Evolutionary conservation across 2,888 invertebrate genomes (phyloP).

Genomic region (Aphidius colemani): DNA sequence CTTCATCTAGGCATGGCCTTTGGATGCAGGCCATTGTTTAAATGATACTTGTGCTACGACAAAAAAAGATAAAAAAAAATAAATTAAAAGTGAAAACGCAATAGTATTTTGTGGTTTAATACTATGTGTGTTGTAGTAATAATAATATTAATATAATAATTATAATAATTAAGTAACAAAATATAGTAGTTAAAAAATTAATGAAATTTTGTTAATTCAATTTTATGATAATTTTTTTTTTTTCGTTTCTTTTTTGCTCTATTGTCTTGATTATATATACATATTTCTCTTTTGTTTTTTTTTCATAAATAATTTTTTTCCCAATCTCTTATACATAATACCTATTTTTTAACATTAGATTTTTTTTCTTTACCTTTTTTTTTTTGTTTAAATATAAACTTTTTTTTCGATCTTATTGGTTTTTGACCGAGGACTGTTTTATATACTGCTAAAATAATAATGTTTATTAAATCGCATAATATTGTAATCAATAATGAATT

Average conservation of each 20-base stretch:
- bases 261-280: too few relatives aligned
- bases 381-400: too few relatives aligned
- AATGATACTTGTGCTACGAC: slow-evolving; percentile 22
- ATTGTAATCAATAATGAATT: slow-evolving; percentile 44
- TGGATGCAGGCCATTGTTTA: slow-evolving; percentile 16
- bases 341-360: too few relatives aligned
- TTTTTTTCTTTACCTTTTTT: too few relatives aligned
- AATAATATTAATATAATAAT: slow-evolving; percentile 52
- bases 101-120: slow-evolving; percentile 54
- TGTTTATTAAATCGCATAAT: slow-evolving; percentile 53
- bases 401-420: slow-evolving; percentile 51
- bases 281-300: too few relatives aligned
- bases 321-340: too few relatives aligned
- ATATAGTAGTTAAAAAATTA: slow-evolving; percentile 11
- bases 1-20: slow-evolving; percentile 5
- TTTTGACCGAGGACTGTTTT: slow-evolving; percentile 59
- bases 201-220: too few relatives aligned
- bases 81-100: slow-evolving; percentile 35
- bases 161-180: slow-evolving; percentile 30
- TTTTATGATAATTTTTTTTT: too few relatives aligned
- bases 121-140: slow-evolving; percentile 48
- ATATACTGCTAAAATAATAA: slow-evolving; percentile 53
- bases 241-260: too few relatives aligned
- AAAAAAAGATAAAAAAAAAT: slow-evolving; percentile 22
- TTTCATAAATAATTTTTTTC: too few relatives aligned